Conservation (phyloP, 2,797 vertebrate genomes). For the Enteromius viviparus region DNA sequence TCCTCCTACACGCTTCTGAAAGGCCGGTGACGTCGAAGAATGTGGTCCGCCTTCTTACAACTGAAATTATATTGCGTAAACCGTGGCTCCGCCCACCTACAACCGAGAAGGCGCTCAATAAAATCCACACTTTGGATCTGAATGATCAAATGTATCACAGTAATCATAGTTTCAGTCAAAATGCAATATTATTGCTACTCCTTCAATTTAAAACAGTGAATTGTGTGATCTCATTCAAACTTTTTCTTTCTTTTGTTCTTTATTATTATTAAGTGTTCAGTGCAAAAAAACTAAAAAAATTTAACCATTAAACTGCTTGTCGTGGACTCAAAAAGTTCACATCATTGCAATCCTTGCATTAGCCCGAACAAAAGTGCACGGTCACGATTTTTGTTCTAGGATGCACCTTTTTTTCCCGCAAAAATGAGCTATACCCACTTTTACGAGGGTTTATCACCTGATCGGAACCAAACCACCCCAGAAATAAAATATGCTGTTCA, state of each 20-base stretch:
- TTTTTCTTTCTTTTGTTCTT: neutral
- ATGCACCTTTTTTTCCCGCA: no score
- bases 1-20: conserved; percentile 34
- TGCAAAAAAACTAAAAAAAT: no score
- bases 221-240: neutral
- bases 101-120: neutral
- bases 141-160: neutral
- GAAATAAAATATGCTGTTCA: no score
- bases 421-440: no score
- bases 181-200: neutral
- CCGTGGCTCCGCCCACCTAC: conserved; percentile 14
- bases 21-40: neutral
- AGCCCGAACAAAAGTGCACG: no score
- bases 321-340: no score
- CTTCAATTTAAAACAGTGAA: neutral
- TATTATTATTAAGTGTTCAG: neutral
- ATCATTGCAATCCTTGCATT: no score
- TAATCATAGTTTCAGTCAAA: neutral
- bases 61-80: neutral
- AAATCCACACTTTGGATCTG: no score
- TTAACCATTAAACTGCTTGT: no score
- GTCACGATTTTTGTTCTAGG: no score
- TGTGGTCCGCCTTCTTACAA: conserved; percentile 21
- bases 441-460: no score
- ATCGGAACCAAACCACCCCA: no score